Conservation (phyloP, 2,797 vertebrate genomes). For the Pelobates cultripes region DNA sequence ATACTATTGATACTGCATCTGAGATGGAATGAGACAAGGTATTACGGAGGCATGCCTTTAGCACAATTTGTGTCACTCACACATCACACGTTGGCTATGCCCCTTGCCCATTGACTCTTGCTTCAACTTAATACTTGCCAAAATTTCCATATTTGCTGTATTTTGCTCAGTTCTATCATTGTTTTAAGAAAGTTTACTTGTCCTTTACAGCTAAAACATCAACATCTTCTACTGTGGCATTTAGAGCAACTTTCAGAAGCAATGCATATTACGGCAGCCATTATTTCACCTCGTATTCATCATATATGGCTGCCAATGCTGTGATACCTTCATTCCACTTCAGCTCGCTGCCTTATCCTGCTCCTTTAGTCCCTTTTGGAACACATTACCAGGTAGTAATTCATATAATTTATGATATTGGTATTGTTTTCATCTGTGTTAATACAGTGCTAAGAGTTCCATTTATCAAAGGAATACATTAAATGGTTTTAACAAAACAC, state of each 20-base stretch:
- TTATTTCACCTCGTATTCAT: conserved; percentile 56
- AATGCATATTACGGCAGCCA: conserved; percentile 22
- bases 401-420: neutral
- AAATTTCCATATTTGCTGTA: neutral
- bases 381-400: conserved; percentile 66
- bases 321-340: conserved; percentile 61
- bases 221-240: neutral
- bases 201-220: neutral
- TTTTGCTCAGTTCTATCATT: neutral
- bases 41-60: no score
- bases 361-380: conserved; percentile 50
- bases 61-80: no score
- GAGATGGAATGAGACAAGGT: no score
- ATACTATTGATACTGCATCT: no score
- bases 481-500: no score
- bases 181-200: neutral
- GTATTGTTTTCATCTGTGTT: no score
- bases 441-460: neutral
- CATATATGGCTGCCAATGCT: conserved; percentile 44
- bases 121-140: no score
- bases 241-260: neutral
- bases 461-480: no score
- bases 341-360: conserved; percentile 59
- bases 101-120: no score
- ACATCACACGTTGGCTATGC: no score